These are phyloP conservation scores for Yponomeuta malinellus DNA, from an alignment of 2,888 invertebrate species.

Conservation along the genomic window DNA sequence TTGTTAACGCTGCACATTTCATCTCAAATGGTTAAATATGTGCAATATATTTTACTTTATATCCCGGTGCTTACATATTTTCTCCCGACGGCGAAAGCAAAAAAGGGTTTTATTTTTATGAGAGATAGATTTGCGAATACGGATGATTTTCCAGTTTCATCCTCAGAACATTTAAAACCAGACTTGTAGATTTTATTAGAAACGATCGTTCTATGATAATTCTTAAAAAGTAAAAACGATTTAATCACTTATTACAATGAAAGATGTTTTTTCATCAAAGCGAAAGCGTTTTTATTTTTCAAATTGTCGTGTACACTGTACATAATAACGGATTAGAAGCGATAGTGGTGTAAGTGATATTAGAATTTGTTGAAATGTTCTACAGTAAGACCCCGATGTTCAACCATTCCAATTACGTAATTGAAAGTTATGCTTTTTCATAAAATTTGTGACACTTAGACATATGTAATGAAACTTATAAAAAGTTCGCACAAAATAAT, in stretches of 20 bases:
- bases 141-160: slow-evolving; percentile 40
- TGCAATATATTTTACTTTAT: slow-evolving; percentile 52
- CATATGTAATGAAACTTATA: slow-evolving; percentile 11
- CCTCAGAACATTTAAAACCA: slow-evolving; percentile 62
- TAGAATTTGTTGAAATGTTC: slow-evolving; percentile 42
- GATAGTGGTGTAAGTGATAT: slow-evolving; percentile 48
- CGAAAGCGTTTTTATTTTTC: neutral
- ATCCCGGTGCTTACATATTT: slow-evolving; percentile 47
- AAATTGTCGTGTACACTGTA: slow-evolving; percentile 38
- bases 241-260: slow-evolving; percentile 21
- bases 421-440: slow-evolving; percentile 10
- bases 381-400: slow-evolving; percentile 35
- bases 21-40: slow-evolving; percentile 30
- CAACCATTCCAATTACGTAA: slow-evolving; percentile 50
- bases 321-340: slow-evolving; percentile 45
- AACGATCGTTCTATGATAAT: slow-evolving; percentile 32
- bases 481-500: slow-evolving; percentile 51
- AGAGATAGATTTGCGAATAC: slow-evolving; percentile 27
- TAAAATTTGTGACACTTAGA: slow-evolving; percentile 27
- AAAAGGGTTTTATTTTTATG: slow-evolving; percentile 27
- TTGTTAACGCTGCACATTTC: slow-evolving; percentile 39
- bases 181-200: slow-evolving; percentile 31
- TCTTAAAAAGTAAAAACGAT: slow-evolving; percentile 21
- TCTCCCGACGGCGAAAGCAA: too few species aligned
- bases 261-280: slow-evolving; percentile 9